Conservation (phyloP, 2,888 invertebrate genomes). For the Oxycera nigricornis region DNA sequence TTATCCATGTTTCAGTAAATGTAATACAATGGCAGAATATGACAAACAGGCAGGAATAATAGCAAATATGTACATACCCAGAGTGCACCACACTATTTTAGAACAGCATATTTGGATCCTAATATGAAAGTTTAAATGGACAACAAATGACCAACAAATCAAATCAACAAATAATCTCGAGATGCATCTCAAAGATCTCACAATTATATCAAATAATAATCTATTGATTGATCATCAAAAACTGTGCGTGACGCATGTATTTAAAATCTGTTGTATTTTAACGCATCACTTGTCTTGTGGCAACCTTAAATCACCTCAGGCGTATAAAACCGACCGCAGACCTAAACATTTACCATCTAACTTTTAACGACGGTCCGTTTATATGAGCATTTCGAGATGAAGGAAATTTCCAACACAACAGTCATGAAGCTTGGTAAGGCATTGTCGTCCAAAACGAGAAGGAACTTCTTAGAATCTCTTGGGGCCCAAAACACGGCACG, state of each 20-base stretch:
- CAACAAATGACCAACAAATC: too few species aligned
- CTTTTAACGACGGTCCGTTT: neutral
- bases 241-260: neutral
- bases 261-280: neutral
- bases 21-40: too few species aligned
- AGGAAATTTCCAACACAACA: neutral
- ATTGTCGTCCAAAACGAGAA: neutral
- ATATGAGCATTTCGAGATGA: neutral
- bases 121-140: too few species aligned
- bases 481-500: neutral
- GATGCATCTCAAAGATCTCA: too few species aligned
- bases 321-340: neutral
- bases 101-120: too few species aligned
- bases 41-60: too few species aligned
- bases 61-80: too few species aligned
- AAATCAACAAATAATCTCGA: too few species aligned
- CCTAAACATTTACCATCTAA: neutral
- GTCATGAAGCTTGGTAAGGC: neutral
- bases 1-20: too few species aligned
- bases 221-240: neutral
- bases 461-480: neutral
- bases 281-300: neutral
- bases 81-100: too few species aligned
- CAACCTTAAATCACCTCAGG: neutral
- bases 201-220: neutral